Base-by-base conservation (phyloP, 2,888 invertebrate species). In the Oscheius sp. region DNA sequence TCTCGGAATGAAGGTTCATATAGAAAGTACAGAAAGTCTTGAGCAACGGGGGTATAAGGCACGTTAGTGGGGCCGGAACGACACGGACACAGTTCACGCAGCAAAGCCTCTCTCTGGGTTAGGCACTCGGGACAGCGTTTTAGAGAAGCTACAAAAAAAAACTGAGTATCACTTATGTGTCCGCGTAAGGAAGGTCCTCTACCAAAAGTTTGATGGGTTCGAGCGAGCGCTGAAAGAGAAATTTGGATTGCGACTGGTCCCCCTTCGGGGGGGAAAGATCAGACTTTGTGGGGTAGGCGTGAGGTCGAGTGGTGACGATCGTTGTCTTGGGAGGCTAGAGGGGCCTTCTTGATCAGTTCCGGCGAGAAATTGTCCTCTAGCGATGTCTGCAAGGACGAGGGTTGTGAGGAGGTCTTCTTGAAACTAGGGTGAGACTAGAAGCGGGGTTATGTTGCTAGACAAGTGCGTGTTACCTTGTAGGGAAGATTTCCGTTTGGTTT, bases 141-240 rank as follows among this genome's bases (percentile, higher is more conserved):
- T 42, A 42, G 7, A 42, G 42, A 42, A 68, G 65, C 65, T 21
- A 21, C 21, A 21, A 21, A 21, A 21, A 47, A 65, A 32, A 51
- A 35, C 57, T 32, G 13, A 42, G 11, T 68, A 7, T 42, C 48
- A 70, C 77, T 77, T 76, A 74, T 75, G 77, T 79, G 78, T 86
- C 87, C 74, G 81, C 84, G 77, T 87, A 87, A 70, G 87, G 85
- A 59, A 87, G 82, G 76, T 86, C 85, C 68, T 86, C 87, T 66
- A 87, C 85, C 75, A 85, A 76, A 63, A 87, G 77, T 73, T 85
- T 87, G 77, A 86, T 80, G 11, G 87, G 86, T 74, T 87, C 87
- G 55, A 84, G 80, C 73, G 80, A 71, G 65, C 83, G 79, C 82
- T 83, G 82, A 72, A 81, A 81, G 51, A 42, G 7, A 42, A 35